Conservation (phyloP, 2,113 vertebrate genomes). For the Scopus umbretta region DNA sequence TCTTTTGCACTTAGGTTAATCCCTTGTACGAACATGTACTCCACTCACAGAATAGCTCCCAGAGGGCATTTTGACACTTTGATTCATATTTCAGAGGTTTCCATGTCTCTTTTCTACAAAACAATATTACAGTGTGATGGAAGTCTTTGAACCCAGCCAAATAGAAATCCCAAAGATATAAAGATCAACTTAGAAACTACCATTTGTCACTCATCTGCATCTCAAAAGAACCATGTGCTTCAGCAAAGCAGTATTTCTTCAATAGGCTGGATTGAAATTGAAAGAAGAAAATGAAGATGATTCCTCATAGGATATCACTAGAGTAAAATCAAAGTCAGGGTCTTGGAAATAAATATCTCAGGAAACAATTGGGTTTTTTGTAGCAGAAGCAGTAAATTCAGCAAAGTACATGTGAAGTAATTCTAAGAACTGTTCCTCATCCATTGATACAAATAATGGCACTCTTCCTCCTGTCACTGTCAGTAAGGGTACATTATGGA, state of each 20-base stretch:
- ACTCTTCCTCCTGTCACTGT: background rate
- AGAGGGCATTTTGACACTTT: background rate
- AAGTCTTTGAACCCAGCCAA: slow-evolving; percentile 43
- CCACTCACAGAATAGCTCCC: background rate
- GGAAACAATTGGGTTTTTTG: slow-evolving; percentile 46
- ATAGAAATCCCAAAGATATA: slow-evolving; percentile 27
- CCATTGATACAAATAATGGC: background rate
- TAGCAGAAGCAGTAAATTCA: slow-evolving; percentile 60
- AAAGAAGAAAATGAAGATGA: slow-evolving; percentile 66
- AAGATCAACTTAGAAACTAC: slow-evolving; percentile 31
- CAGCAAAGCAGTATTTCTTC: slow-evolving; percentile 55
- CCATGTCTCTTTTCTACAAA: background rate
- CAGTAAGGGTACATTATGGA: background rate
- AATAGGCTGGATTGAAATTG: slow-evolving; percentile 51
- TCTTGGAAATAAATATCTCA: slow-evolving; percentile 46
- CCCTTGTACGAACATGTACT: background rate
- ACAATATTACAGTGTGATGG: slow-evolving; percentile 5
- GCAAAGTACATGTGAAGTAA: slow-evolving; percentile 7
- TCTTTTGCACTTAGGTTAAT: background rate
- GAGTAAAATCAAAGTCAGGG: slow-evolving; percentile 58
- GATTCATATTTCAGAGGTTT: slow-evolving; percentile 18
- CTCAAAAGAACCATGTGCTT: slow-evolving; percentile 52
- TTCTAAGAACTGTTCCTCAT: background rate
- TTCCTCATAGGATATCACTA: slow-evolving; percentile 45
- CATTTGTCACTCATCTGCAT: slow-evolving; percentile 54